These are phyloP conservation scores for Fulica atra DNA, from an alignment of 2,113 vertebrate species.

Conservation along the genomic window DNA sequence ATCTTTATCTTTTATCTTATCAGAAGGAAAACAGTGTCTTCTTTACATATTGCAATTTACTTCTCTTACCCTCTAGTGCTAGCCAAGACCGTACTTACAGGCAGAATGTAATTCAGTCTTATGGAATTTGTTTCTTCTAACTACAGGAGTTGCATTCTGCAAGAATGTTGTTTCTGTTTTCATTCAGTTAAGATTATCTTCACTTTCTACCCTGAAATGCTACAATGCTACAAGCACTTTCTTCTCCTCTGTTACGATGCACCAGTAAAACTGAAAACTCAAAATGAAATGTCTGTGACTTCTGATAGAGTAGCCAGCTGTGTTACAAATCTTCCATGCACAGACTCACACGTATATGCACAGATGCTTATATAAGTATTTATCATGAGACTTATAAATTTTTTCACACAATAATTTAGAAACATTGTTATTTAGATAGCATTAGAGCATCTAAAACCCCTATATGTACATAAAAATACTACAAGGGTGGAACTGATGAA, in stretches of 20 bases:
- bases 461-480: neutral
- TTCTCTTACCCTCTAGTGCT: neutral
- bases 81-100: neutral
- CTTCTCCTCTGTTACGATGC: neutral
- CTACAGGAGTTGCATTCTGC: neutral
- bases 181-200: neutral
- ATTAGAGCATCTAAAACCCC: rapidly evolving
- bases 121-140: neutral
- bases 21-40: neutral
- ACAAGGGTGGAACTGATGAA: neutral
- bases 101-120: neutral
- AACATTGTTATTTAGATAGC: neutral
- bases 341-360: neutral
- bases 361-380: neutral
- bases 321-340: neutral
- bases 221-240: neutral
- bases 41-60: neutral
- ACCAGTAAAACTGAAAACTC: neutral
- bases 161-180: neutral
- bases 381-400: neutral
- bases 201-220: neutral
- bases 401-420: neutral
- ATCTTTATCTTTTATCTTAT: neutral
- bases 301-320: neutral
- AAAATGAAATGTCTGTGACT: neutral